These are phyloP conservation scores for Ramphastos sulfuratus DNA, from an alignment of 2,113 vertebrate species.

Conservation along the genomic window DNA sequence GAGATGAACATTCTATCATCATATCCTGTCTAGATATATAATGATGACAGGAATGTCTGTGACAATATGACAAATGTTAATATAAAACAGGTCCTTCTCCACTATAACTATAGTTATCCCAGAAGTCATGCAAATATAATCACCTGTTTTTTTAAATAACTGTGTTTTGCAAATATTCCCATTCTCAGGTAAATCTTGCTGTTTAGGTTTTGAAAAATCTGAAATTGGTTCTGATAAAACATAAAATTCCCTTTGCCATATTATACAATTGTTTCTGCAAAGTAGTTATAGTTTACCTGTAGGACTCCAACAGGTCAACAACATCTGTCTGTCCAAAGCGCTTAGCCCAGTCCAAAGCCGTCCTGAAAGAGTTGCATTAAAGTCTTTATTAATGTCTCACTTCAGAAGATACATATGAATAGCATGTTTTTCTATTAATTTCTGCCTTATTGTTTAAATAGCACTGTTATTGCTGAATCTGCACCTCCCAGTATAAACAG, in stretches of 20 bases:
- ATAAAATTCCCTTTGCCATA: not conserved
- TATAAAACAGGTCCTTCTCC: not conserved
- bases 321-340: slow-evolving; percentile 87
- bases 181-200: not conserved
- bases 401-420: not conserved
- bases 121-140: not conserved
- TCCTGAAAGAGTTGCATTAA: slow-evolving; percentile 78
- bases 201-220: not conserved
- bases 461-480: not conserved
- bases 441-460: not conserved
- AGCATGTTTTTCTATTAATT: not conserved
- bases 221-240: not conserved
- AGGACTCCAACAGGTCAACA: slow-evolving; percentile 88
- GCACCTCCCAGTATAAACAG: not conserved
- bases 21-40: not conserved
- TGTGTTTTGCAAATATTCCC: not conserved
- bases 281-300: slow-evolving; percentile 76
- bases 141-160: not conserved
- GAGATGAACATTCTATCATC: not conserved
- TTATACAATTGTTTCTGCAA: not conserved
- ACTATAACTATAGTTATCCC: not conserved
- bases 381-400: not conserved
- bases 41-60: not conserved
- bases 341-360: slow-evolving; percentile 91
- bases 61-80: not conserved